These are phyloP conservation scores for Gnathonemus echidnorhynchus DNA, from an alignment of 2,113 vertebrate genomes.

Conservation along the genomic window DNA sequence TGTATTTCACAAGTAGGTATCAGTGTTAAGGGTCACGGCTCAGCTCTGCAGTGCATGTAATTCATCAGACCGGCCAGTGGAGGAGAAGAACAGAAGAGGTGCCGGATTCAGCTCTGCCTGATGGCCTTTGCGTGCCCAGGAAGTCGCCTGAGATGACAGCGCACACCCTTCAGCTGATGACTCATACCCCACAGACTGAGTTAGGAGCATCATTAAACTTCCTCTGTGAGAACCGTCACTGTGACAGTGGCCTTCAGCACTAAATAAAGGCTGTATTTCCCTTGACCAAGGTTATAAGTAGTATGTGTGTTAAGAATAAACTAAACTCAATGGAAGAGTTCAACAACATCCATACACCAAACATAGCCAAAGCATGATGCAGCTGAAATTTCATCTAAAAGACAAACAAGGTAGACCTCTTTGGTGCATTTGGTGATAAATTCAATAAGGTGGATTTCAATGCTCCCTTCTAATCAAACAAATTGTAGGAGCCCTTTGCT, in stretches of 20 bases:
- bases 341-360: background rate
- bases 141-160: background rate
- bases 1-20: background rate
- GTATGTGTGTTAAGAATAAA: background rate
- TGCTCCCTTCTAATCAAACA: background rate
- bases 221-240: background rate
- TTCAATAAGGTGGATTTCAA: background rate
- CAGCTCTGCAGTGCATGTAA: background rate
- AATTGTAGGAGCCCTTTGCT: background rate
- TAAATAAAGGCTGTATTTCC: background rate
- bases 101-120: background rate
- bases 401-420: background rate
- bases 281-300: background rate
- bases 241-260: background rate
- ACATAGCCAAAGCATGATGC: background rate
- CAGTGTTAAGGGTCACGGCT: background rate
- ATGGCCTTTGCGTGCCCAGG: background rate
- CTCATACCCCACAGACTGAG: background rate
- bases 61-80: background rate
- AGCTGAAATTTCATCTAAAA: background rate
- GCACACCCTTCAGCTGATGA: background rate
- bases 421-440: background rate
- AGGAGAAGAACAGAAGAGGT: background rate
- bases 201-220: background rate
- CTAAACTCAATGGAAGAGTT: background rate